Evolutionary conservation across 2,797 vertebrate species (phyloP), one percentile per base, ranked within the genome.

Genomic region (Phataginus tricuspis): DNA sequence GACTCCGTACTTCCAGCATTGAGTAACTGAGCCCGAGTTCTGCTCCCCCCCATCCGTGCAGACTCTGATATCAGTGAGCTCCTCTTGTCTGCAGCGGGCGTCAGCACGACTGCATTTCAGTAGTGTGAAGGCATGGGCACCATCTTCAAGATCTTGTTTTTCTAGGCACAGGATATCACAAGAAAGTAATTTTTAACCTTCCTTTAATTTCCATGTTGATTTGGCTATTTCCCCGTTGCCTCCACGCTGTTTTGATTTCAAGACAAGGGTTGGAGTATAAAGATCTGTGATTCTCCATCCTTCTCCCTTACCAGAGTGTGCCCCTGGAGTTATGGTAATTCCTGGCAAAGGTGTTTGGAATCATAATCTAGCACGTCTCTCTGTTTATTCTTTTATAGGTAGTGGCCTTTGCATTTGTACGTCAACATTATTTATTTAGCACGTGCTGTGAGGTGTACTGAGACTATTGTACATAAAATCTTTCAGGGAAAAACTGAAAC

Each of bases 31-130:
- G 63, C 27, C 10, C 4, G 88, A 61, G n/a, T 63, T 87, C 45
- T 13, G 34, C 37, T 34, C 68, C 12, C 1, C 5, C 0, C 53
- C 8, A 0, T 16, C 5, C 0, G 0, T 4, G 3, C 4, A 13
- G 55, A 7, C 31, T 45, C 59, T 10, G 39, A 2, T 2, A 7
- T n/a, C 4, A 7, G n/a, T 2, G 19, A 53, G 21, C 3, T 45
- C 21, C 10, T 18, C 45, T 63, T 37, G 45, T 4, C 14, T 3
- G 3, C 5, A 78, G 74, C 25, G 21, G 74, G 21, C 27, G 19
- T 53, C 25, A 8, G 6, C 4, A 19, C 7, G 45, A 51, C 2
- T 23, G 15, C 18, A 4, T 9, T 64, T 18, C 29, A 37, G 29
- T n/a, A 7, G 31, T 63, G 4, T 16, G 37, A 45, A 78, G 75